A percentile compares a stretch with the other conserved stretches of the same genome.
Evolutionary conservation across 2,888 invertebrate species (phyloP).

Genomic region (Trichopria drosophilae): DNA sequence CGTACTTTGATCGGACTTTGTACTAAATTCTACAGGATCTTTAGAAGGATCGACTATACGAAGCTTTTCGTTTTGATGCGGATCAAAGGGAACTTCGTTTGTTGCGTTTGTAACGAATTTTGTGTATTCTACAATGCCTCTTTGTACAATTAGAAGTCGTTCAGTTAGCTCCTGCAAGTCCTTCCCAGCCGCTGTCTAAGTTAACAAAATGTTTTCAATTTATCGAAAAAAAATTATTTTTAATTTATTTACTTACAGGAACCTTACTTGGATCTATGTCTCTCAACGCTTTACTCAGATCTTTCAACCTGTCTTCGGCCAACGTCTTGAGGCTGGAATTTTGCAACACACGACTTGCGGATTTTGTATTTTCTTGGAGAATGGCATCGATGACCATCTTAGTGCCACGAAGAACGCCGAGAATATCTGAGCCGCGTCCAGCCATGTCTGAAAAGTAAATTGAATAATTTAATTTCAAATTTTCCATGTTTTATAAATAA

Average conservation of each 20-base stretch:
- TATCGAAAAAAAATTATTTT: constrained; percentile 17
- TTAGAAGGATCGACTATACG: constrained; percentile 47
- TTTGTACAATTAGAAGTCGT: constrained; percentile 70
- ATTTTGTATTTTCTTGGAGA: constrained; percentile 67
- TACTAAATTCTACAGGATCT: constrained; percentile 48
- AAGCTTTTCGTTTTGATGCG: constrained; percentile 37
- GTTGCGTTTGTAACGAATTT: too few species aligned
- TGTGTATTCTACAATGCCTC: constrained; percentile 70
- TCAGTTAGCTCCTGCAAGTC: constrained; percentile 65
- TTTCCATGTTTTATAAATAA: too few species aligned
- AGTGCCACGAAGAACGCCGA: constrained; percentile 70
- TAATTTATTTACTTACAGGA: constrained; percentile 49
- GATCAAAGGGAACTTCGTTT: too few species aligned
- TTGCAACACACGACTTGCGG: constrained; percentile 66
- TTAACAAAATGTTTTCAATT: constrained; percentile 28
- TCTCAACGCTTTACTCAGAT: constrained; percentile 41
- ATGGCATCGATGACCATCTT: constrained; percentile 71
- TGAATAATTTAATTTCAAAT: too few species aligned
- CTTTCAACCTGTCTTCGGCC: constrained; percentile 45
- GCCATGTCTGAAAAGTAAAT: constrained; percentile 42
- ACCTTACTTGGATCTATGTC: constrained; percentile 54
- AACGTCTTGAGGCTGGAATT: constrained; percentile 70
- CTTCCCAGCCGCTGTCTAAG: constrained; percentile 56
- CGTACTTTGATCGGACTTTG: neutral
- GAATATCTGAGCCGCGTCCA: constrained; percentile 61